A percentile compares a stretch with the other conserved stretches of the same genome.
phyloP scores from a whole-genome alignment of 2,888 invertebrate species.

The Lamellibrachia columna region DNA sequence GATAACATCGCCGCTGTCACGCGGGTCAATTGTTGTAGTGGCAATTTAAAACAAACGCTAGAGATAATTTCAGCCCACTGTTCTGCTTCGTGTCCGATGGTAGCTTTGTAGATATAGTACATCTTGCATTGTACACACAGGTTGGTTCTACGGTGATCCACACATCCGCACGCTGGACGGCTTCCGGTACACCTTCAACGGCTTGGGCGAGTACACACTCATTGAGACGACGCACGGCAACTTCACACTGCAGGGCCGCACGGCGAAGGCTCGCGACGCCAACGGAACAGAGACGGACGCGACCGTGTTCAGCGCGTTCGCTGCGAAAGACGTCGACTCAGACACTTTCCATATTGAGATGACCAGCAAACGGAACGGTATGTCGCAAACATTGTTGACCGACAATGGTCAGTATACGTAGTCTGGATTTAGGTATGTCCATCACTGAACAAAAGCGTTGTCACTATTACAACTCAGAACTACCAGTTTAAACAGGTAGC shows the following conservation, averaged over 20 bases:
- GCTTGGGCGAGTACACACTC: conserved; percentile 31
- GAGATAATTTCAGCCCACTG: no score
- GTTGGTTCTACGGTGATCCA: conserved; percentile 31
- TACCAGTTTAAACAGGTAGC: no score
- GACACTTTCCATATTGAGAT: conserved; percentile 36
- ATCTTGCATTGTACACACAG: neutral
- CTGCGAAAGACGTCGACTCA: conserved; percentile 33
- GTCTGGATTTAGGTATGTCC: no score
- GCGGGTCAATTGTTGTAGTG: no score
- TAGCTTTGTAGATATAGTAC: neutral
- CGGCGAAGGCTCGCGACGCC: conserved; percentile 29
- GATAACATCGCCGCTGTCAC: no score
- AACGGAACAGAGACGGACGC: conserved; percentile 37
- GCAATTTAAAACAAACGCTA: no score
- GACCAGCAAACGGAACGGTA: neutral
- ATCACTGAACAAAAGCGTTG: no score
- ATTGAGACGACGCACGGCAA: conserved; percentile 22
- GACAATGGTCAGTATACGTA: neutral
- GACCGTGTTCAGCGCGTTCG: conserved; percentile 41
- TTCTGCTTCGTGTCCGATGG: no score
- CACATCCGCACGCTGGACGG: conserved; percentile 28
- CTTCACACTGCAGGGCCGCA: conserved; percentile 38
- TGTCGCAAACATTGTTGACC: neutral
- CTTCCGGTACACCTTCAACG: conserved; percentile 31
- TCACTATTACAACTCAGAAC: no score